Evolutionary conservation across 2,113 vertebrate species (phyloP), one percentile per base, ranked within the genome.

Genomic region (Proteles cristata): DNA sequence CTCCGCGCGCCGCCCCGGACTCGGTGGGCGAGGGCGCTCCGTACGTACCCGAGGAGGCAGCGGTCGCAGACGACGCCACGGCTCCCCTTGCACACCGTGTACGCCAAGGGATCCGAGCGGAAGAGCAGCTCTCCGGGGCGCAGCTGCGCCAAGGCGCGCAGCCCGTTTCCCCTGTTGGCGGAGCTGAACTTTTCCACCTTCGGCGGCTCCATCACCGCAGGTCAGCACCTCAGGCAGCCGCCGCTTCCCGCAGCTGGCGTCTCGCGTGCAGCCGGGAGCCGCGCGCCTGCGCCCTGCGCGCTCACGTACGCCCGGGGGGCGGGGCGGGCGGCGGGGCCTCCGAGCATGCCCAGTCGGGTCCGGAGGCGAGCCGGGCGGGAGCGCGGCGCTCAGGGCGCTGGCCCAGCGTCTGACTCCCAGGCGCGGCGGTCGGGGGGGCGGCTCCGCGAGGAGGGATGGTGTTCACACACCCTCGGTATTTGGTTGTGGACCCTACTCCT

Each of bases 21-120:
- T 63, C 73, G 5, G 61, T 31, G 65, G 43, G 45, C 55, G 66
- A 80, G 21, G 28, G 58, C 69, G 74, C n/a, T 0, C 31, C 25
- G 21, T 4, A 96, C 5, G 12, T 98, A 99, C 99, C 99, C 99
- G 88, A 98, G 98, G n/a, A 99, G 98, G 98, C 99, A 99, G 94
- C 88, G 95, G 50, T 99, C 99, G 86, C 99, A 99, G 11, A 99
- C 98, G 0, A 97, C 73, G 88, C 98, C 98, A 6, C 98, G 88
- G 61, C 98, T 97, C 82, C 98, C 98, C 80, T 97, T 98, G 96
- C 97, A 98, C 76, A 99, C 98, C 2, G 99, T 98, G 97, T 98
- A 99, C 2, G 99, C 99, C 98, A 99, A 98, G 11, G 99, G 99
- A 31, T 98, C 96, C 1, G 98, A 97, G 1, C 98, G 98, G 92